Base-by-base conservation (phyloP, 2,113 vertebrate species). In the Mus pahari region DNA sequence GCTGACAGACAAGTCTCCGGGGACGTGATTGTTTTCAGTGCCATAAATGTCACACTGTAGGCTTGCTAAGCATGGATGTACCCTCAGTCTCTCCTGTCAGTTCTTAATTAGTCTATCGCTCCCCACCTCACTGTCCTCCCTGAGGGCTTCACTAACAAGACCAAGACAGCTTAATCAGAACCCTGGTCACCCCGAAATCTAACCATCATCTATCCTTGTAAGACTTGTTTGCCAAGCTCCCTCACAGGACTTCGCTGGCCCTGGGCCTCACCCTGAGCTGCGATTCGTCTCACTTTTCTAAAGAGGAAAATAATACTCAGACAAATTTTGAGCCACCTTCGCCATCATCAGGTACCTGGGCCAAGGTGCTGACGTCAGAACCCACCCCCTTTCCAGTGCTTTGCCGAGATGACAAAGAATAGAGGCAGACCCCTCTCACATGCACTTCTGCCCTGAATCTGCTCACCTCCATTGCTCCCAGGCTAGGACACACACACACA, bases 171-270 rank as follows among this genome's bases (percentile, higher is more conserved):
- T 84, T 50, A 60, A 1, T 39, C 26, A 1, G 53, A 22, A 17
- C 58, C 39, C 31, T 10, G 48, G 90, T 50, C 8, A 24, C 0
- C 22, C 31, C 28, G 7, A 13, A n/a, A 11, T 22, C 58, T 86
- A 87, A 60, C 2, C 28, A 16, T 42, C 53, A 16, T 1, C 31
- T 19, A 14, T 14, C 28, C 71, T 13, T 20, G 62, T 12, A 42
- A 88, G 60, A 66, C 33, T 78, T 1, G 11, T 20, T 86, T 8
- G 14, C 12, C 10, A 19, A 82, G 55, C 20, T 45, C 33, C 14
- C 5, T 3, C 1, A n/a, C 4, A 3, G 7, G 4, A 58, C n/a
- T 42, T 58, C 17, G 0, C 11, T 1, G 28, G 28, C 13, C 13
- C 12, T 1, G 0, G 28, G 22, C n/a, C 26, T 45, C 66, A 2